phyloP scores from a whole-genome alignment of 1,140 invertebrate species.

The Acromyrmex heyeri region DNA sequence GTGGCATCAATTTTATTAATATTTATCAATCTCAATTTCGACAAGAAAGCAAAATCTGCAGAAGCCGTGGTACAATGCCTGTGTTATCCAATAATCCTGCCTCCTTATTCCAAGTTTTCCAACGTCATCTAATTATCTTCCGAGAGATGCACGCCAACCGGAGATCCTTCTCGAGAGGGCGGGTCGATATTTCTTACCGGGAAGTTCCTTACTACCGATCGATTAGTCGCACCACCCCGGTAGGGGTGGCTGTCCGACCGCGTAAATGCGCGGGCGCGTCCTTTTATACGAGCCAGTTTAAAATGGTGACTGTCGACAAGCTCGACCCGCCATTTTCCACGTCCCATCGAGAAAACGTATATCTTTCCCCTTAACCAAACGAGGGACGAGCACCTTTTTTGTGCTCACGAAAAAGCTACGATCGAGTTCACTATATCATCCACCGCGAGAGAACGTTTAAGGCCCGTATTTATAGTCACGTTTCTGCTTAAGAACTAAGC shows the following conservation, averaged over 20 bases:
- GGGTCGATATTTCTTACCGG: conserved; percentile 37
- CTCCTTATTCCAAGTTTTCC: not conserved
- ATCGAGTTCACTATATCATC: not conserved
- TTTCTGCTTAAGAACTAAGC: not conserved
- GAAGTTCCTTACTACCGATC: conserved; percentile 63
- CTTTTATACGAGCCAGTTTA: conserved; percentile 69
- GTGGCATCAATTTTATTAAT: conserved; percentile 2
- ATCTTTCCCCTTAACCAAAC: conserved; percentile 32
- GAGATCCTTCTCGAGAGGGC: conserved; percentile 27
- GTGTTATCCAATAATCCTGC: conserved; percentile 28
- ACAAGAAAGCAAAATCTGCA: not conserved
- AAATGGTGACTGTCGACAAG: conserved; percentile 70
- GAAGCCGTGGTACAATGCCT: not conserved
- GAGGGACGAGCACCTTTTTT: conserved; percentile 25
- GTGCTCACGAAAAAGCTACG: conserved; percentile 16
- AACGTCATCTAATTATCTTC: conserved; percentile 38
- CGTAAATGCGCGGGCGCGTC: conserved; percentile 47
- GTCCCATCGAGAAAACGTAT: conserved; percentile 57
- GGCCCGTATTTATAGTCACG: no score
- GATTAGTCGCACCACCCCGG: conserved; percentile 54
- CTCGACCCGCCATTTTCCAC: conserved; percentile 65
- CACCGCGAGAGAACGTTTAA: not conserved
- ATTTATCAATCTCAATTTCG: not conserved
- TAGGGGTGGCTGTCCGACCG: conserved; percentile 45
- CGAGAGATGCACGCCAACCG: not conserved